Evolutionary conservation across 2,797 vertebrate species (phyloP).

Genomic region (Onychomys leucogaster): DNA sequence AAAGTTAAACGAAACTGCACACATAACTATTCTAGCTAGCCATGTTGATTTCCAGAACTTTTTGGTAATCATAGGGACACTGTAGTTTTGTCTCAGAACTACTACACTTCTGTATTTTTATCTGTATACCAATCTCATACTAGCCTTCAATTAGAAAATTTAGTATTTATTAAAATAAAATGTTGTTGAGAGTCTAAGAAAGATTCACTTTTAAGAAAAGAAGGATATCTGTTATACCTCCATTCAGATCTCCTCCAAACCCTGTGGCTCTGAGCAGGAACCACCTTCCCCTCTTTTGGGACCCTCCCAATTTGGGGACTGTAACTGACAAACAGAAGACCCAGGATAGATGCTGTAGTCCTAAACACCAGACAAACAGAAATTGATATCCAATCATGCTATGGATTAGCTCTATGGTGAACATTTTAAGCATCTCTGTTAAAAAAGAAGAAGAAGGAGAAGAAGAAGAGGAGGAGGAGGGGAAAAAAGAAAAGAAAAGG

Average conservation of each 20-base stretch:
- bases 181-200: slow-evolving; percentile 11
- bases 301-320: not conserved
- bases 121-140: not conserved
- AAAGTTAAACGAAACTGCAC: not conserved
- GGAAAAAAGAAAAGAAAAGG: no score
- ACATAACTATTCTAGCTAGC: not conserved
- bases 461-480: no score
- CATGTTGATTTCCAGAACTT: not conserved
- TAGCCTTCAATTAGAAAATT: slow-evolving; percentile 7
- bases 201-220: slow-evolving; percentile 42
- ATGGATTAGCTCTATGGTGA: not conserved
- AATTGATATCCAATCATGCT: not conserved
- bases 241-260: not conserved
- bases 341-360: not conserved
- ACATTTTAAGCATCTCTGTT: not conserved
- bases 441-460: no score
- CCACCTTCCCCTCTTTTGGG: not conserved
- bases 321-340: not conserved
- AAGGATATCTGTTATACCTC: not conserved
- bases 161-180: slow-evolving; percentile 27
- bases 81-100: not conserved
- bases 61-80: not conserved
- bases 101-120: not conserved
- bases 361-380: not conserved
- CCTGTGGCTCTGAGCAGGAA: not conserved